phyloP scores from a whole-genome alignment of 2,113 vertebrate species.

The Scytalopus superciliaris region DNA sequence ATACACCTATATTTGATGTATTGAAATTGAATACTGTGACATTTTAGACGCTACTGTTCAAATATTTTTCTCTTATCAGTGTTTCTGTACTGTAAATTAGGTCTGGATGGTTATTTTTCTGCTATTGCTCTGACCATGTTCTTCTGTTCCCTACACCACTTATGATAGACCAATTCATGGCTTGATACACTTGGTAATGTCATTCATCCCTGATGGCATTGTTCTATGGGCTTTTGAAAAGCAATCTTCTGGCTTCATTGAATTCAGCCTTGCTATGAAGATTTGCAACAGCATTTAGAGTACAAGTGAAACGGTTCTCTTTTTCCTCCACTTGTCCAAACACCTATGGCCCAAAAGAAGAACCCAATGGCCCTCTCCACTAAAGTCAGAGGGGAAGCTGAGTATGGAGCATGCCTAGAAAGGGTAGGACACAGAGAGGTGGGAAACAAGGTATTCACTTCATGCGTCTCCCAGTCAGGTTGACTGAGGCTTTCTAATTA shows the following conservation, averaged over 20 bases:
- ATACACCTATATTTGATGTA: background rate
- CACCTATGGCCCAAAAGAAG: background rate
- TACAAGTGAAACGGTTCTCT: background rate
- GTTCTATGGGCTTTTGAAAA: background rate
- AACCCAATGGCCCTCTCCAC: background rate
- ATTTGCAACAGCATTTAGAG: background rate
- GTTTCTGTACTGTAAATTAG: background rate
- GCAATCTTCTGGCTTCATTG: background rate
- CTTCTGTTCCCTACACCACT: background rate
- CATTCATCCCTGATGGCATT: background rate
- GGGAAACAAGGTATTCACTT: background rate
- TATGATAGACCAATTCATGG: background rate
- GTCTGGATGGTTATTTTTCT: background rate
- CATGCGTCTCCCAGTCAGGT: background rate
- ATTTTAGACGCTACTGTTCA: background rate
- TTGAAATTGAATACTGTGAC: background rate
- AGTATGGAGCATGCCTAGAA: background rate
- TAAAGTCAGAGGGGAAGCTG: background rate
- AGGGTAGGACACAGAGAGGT: background rate
- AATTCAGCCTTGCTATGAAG: background rate
- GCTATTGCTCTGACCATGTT: background rate
- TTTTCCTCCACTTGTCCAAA: background rate
- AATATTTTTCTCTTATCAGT: background rate
- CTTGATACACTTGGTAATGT: background rate
- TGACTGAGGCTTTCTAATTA: background rate